These are phyloP conservation scores for Oreochromis spilurus DNA, from an alignment of 2,113 vertebrate species.

Conservation along the genomic window DNA sequence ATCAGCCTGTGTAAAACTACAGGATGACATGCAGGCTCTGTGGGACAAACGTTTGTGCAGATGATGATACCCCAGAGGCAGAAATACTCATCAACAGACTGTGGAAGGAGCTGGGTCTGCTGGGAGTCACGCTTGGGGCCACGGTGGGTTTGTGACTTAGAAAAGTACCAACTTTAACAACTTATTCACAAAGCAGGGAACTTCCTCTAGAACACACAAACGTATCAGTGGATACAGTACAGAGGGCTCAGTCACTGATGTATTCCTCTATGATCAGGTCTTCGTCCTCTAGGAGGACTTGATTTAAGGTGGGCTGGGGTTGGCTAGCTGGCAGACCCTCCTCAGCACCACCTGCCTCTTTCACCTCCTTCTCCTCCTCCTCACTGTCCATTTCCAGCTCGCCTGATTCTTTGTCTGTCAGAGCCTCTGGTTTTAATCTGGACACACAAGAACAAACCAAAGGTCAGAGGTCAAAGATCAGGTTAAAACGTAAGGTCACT, in stretches of 20 bases:
- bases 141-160: fast-evolving
- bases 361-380: constrained; percentile 33
- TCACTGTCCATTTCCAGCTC: constrained; percentile 62
- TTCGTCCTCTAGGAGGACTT: constrained; percentile 74
- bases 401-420: constrained; percentile 82
- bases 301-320: constrained; percentile 73
- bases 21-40: not conserved
- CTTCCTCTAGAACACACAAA: not conserved
- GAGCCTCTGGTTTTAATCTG: constrained; percentile 84
- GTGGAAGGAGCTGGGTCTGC: not conserved
- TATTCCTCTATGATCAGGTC: constrained; percentile 85
- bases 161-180: not conserved
- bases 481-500: not conserved
- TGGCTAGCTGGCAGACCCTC: constrained; percentile 81
- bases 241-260: constrained; percentile 75
- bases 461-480: not conserved
- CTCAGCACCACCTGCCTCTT: constrained; percentile 25
- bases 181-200: not conserved
- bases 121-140: not conserved
- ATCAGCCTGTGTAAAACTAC: not conserved
- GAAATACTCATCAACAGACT: not conserved
- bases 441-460: not conserved
- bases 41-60: not conserved
- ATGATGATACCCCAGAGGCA: not conserved
- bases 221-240: not conserved